These are phyloP conservation scores for Papilio xuthus DNA, from an alignment of 1,140 invertebrate species.

Conservation along the genomic window DNA sequence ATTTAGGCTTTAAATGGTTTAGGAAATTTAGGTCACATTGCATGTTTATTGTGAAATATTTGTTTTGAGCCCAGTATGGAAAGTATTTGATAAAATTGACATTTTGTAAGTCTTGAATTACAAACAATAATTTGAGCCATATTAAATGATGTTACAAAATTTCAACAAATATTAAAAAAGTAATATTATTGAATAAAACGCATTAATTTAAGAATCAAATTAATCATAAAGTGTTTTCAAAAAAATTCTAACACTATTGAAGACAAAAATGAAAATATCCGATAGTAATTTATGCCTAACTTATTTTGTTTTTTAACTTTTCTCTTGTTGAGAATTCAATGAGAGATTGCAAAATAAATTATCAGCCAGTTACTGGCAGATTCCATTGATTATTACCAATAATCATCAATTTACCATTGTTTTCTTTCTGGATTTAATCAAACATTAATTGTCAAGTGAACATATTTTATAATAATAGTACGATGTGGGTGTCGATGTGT, in stretches of 20 bases:
- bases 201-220: no score
- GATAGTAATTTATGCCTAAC: not conserved
- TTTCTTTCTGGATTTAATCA: not conserved
- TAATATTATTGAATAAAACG: not conserved
- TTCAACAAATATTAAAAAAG: not conserved
- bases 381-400: not conserved
- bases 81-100: not conserved
- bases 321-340: not conserved
- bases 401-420: not conserved
- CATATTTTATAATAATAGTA: not conserved
- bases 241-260: not conserved
- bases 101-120: not conserved
- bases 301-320: no score
- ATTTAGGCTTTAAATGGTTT: conserved; percentile 30
- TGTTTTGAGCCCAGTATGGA: not conserved
- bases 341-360: not conserved
- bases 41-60: conserved; percentile 4
- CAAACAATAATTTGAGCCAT: not conserved
- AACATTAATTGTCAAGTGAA: no score
- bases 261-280: not conserved
- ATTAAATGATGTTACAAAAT: not conserved
- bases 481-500: not conserved
- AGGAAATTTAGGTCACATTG: conserved; percentile 3
- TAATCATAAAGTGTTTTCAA: not conserved
- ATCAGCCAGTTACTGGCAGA: not conserved